Conservation (phyloP, 2,797 vertebrate genomes). For the Spinus olivaceus region DNA sequence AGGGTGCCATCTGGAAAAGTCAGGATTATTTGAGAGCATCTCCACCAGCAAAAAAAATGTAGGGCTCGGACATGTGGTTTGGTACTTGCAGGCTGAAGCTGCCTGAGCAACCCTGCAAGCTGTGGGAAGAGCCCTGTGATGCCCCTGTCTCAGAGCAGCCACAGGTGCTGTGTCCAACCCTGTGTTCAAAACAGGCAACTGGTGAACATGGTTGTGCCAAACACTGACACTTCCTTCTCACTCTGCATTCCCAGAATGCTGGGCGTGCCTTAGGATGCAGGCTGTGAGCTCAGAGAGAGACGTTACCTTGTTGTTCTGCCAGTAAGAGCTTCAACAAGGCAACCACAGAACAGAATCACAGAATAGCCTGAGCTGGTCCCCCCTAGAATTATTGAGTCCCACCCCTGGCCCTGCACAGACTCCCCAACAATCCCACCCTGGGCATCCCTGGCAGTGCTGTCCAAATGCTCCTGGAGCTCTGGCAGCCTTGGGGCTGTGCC, state of each 20-base stretch:
- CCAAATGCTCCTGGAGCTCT: background rate
- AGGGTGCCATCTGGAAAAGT: background rate
- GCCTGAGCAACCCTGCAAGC: background rate
- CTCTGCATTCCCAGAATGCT: background rate
- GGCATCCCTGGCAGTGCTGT: rapidly evolving
- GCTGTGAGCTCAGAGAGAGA: background rate
- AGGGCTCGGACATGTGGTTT: background rate
- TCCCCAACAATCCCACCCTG: background rate
- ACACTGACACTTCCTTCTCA: background rate
- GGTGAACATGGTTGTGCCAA: background rate
- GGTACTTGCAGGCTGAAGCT: background rate
- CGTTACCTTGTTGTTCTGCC: background rate
- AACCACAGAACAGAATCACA: background rate
- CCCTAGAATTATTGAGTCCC: rapidly evolving
- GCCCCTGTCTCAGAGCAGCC: rapidly evolving
- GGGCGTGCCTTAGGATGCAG: background rate
- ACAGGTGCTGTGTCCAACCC: background rate
- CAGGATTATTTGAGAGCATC: background rate
- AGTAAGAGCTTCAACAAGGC: background rate
- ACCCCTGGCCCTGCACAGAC: background rate
- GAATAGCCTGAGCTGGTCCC: background rate
- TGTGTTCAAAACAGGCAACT: background rate
- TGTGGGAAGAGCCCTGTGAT: background rate
- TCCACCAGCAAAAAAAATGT: rapidly evolving
- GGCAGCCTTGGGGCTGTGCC: rapidly evolving